Conservation (phyloP, 2,888 invertebrate species). For the Zhuqinia jingwanae region DNA sequence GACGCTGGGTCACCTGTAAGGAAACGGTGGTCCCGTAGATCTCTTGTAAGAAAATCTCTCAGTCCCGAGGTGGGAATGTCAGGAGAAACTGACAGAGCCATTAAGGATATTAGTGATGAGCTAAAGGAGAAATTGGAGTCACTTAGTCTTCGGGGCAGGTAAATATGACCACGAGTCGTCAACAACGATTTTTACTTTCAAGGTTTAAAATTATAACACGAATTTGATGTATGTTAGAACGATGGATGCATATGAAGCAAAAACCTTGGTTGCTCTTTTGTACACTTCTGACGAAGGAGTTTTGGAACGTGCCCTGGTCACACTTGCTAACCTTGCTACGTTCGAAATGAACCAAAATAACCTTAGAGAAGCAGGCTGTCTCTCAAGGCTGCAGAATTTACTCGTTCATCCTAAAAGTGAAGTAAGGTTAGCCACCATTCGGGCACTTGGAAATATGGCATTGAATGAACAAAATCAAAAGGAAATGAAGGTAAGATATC, state of each 20-base stretch:
- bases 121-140: conserved; percentile 80
- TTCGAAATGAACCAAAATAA: conserved; percentile 81
- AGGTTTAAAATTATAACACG: too few relatives aligned
- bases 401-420: conserved; percentile 81
- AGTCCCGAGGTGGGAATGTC: conserved; percentile 73
- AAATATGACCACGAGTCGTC: neutral
- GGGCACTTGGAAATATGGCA: conserved; percentile 83
- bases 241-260: conserved; percentile 82
- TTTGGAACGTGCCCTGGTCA: conserved; percentile 81
- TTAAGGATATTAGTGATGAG: conserved; percentile 80
- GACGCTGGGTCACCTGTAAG: conserved; percentile 81
- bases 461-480: conserved; percentile 83
- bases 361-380: conserved; percentile 82
- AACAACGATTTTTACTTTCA: too few relatives aligned
- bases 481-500: conserved; percentile 81
- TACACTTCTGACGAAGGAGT: conserved; percentile 82
- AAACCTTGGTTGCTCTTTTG: conserved; percentile 82
- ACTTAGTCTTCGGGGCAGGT: conserved; percentile 80
- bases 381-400: conserved; percentile 81
- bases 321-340: conserved; percentile 78
- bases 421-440: conserved; percentile 81
- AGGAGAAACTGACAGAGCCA: conserved; percentile 79
- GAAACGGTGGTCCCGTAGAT: conserved; percentile 80
- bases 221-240: conserved; percentile 79
- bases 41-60: conserved; percentile 78